A percentile compares a stretch with the other conserved stretches of the same genome.
These are phyloP conservation scores for Danaus chrysippus DNA, from an alignment of 2,888 invertebrate species.

Conservation along the genomic window DNA sequence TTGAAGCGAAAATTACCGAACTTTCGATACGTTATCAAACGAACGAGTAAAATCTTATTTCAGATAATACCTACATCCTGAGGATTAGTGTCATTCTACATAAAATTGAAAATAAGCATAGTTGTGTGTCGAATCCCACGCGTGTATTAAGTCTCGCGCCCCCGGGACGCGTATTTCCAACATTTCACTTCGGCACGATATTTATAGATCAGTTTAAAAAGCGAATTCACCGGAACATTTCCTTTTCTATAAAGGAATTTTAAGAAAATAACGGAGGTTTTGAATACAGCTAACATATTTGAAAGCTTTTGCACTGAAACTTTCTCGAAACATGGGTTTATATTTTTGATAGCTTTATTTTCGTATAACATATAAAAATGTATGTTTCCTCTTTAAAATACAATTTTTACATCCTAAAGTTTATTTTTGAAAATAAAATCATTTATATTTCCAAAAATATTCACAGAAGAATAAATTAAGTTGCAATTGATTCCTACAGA, in stretches of 20 bases:
- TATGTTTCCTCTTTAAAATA: too few species aligned
- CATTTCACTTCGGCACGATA: conserved; percentile 38
- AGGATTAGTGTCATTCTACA: conserved; percentile 13
- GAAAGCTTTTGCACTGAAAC: conserved; percentile 18
- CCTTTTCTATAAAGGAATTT: conserved; percentile 60
- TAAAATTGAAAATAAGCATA: conserved; percentile 25
- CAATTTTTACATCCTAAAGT: too few species aligned
- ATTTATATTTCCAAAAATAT: too few species aligned
- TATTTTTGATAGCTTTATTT: neutral
- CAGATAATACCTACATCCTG: neutral
- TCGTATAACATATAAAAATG: too few species aligned
- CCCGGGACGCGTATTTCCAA: conserved; percentile 38
- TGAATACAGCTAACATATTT: conserved; percentile 42
- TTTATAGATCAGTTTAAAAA: conserved; percentile 65
- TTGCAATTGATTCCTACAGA: too few species aligned
- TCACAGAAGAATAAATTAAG: too few species aligned
- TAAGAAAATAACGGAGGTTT: conserved; percentile 50
- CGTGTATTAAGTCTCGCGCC: conserved; percentile 54
- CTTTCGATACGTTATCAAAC: too few species aligned
- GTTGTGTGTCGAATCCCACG: conserved; percentile 48
- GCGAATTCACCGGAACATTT: conserved; percentile 57
- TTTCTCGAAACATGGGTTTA: neutral
- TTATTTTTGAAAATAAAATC: too few species aligned
- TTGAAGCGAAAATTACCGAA: too few species aligned
- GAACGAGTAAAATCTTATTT: too few species aligned